These are phyloP conservation scores for Caenorhabditis latens DNA, from an alignment of 1,140 invertebrate genomes.

Conservation along the genomic window DNA sequence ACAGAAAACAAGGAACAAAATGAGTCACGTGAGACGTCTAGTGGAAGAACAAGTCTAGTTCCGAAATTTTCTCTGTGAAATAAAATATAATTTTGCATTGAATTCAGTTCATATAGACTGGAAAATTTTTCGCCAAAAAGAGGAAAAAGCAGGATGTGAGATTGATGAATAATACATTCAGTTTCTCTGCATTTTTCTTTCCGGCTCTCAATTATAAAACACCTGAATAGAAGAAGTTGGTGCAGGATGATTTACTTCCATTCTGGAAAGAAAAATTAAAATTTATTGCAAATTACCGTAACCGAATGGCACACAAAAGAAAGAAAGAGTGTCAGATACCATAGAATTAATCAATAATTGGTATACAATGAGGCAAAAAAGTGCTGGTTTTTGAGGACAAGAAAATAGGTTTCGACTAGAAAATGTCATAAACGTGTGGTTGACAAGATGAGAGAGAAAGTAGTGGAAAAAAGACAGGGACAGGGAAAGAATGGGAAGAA, in stretches of 20 bases:
- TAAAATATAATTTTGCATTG: constrained; percentile 27
- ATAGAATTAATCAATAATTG: constrained; percentile 1
- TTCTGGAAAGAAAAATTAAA: too few relatives aligned
- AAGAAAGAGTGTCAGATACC: constrained; percentile 13
- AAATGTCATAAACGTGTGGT: constrained; percentile 51
- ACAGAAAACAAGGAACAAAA: neutral
- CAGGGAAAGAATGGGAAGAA: neutral
- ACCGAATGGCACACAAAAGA: constrained; percentile 46
- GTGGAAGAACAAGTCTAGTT: neutral
- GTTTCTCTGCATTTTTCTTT: constrained; percentile 8
- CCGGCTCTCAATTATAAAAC: constrained; percentile 26
- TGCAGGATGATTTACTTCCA: too few relatives aligned
- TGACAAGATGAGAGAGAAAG: constrained; percentile 13
- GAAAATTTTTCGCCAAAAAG: constrained; percentile 8
- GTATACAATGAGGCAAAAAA: constrained; percentile 27
- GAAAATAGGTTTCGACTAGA: constrained; percentile 48
- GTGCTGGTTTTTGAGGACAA: constrained; percentile 15
- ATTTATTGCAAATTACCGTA: constrained; percentile 52
- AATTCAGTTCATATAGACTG: constrained; percentile 29
- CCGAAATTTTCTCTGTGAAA: neutral
- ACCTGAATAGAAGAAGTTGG: too few relatives aligned
- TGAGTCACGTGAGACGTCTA: neutral
- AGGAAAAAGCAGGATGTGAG: neutral
- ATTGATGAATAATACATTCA: constrained; percentile 39
- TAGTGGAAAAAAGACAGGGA: neutral